These are phyloP conservation scores for Sarcophaga carnaria DNA, from an alignment of 2,888 invertebrate species.

Conservation along the genomic window DNA sequence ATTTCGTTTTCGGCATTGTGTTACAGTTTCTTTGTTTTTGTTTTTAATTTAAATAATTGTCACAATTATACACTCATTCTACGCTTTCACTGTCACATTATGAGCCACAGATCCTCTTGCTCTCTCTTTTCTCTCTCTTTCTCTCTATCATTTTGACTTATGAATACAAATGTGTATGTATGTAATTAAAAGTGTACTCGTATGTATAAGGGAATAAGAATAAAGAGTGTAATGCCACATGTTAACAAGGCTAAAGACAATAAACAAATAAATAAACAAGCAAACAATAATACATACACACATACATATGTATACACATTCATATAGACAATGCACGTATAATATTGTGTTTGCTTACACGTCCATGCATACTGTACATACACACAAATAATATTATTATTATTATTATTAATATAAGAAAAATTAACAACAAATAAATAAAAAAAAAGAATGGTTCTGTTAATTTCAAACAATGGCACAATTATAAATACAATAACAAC, in stretches of 20 bases:
- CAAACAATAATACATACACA: conserved; percentile 25
- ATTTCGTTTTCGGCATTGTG: background rate
- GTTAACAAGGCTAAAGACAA: conserved; percentile 52
- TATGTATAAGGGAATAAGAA: background rate
- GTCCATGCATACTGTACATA: background rate
- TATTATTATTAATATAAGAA: background rate
- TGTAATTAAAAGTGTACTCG: background rate
- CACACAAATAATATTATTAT: background rate
- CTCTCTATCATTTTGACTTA: background rate
- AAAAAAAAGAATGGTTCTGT: conserved; percentile 1
- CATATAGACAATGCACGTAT: no score
- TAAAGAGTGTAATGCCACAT: conserved; percentile 40
- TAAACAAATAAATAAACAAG: conserved; percentile 2
- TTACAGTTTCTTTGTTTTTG: conserved; percentile 24
- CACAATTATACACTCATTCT: conserved; percentile 47
- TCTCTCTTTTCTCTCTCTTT: background rate
- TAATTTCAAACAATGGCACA: conserved; percentile 51
- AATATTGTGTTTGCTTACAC: no score
- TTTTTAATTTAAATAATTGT: conserved; percentile 42
- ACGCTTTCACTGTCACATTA: conserved; percentile 52
- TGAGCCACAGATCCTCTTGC: background rate
- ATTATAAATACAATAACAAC: conserved; percentile 35
- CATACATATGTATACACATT: background rate
- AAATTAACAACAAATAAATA: background rate
- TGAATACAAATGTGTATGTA: conserved; percentile 9